Evolutionary conservation across 2,888 invertebrate genomes (phyloP).

Genomic region (Tetragnatha montana): DNA sequence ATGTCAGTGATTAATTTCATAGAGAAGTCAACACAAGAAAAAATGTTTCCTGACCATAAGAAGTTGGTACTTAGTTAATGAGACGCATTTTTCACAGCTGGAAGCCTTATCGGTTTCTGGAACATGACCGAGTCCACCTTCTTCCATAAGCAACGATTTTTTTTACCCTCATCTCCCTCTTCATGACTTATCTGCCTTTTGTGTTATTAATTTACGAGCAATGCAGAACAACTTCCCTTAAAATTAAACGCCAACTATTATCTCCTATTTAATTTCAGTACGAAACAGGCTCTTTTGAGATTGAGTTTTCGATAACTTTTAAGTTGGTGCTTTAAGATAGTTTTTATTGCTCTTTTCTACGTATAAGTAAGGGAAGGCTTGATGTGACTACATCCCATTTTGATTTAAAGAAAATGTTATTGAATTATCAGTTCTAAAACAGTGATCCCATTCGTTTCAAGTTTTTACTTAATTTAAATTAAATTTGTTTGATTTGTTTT

Average conservation of each 20-base stretch:
- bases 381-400: background rate
- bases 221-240: constrained; percentile 25
- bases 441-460: too few relatives aligned
- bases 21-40: constrained; percentile 55
- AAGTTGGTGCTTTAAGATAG: background rate
- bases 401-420: too few relatives aligned
- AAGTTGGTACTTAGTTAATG: constrained; percentile 58
- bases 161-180: constrained; percentile 3
- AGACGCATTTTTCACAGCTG: constrained; percentile 62
- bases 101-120: constrained; percentile 55
- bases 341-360: too few relatives aligned
- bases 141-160: constrained; percentile 19
- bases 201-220: constrained; percentile 47
- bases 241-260: constrained; percentile 24
- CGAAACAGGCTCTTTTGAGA: background rate
- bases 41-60: constrained; percentile 47
- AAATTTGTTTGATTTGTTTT: too few relatives aligned
- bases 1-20: constrained; percentile 59
- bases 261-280: constrained; percentile 9
- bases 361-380: too few relatives aligned
- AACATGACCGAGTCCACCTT: constrained; percentile 33
- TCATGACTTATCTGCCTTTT: constrained; percentile 36
- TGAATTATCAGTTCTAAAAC: too few relatives aligned
- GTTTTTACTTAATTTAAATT: too few relatives aligned
- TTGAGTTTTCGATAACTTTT: background rate